Evolutionary conservation across 2,113 vertebrate species (phyloP), one percentile per base, ranked within the genome.

Genomic region (Clarias gariepinus): DNA sequence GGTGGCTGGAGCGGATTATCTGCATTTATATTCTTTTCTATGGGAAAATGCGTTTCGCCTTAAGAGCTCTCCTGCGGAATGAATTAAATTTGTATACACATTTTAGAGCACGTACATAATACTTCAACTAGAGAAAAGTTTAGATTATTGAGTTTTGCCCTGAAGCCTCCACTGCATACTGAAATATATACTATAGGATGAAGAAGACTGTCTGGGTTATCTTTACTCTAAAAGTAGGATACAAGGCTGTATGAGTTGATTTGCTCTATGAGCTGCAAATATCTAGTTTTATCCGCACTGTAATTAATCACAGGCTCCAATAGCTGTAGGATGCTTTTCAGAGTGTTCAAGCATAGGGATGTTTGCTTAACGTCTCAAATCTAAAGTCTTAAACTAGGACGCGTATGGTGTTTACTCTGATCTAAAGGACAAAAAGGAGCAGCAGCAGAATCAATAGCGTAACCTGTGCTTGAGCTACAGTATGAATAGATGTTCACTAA

Each of bases 321-420:
- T 30, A 66, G 53, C 87, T 77, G 3, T 23, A 16, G 47, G 18
- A 18, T 84, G n/a, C 23, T 68, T 61, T 85, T 84, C 84, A 69
- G 71, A 78, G 58, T 73, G 63, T 68, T 84, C 47, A 19, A 64
- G 73, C 63, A 71, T 83, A 68, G 36, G 73, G 73, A 86, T 83
- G 66, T 61, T 53, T 88, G 90, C 90, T 68, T 92, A 90, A 69
- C 28, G 79, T 63, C 61, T 76, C 84, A 84, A 77, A 36, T 64
- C 28, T 81, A 28, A 30, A 81, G 63, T 61, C 66, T 68, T 80
- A 58, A 73, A 81, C 53, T 13, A 23, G 18, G 64, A 28, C 81
- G 18, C 83, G 47, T 36, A 66, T 73, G 64, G 73, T n/a, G 71
- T 83, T 88, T 25, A 13, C 47, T 69, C 1, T 63, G 76, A 84